Evolutionary conservation across 2,797 vertebrate species (phyloP), one percentile per base, ranked within the genome.

Genomic region (Ctenosaura bakeri): DNA sequence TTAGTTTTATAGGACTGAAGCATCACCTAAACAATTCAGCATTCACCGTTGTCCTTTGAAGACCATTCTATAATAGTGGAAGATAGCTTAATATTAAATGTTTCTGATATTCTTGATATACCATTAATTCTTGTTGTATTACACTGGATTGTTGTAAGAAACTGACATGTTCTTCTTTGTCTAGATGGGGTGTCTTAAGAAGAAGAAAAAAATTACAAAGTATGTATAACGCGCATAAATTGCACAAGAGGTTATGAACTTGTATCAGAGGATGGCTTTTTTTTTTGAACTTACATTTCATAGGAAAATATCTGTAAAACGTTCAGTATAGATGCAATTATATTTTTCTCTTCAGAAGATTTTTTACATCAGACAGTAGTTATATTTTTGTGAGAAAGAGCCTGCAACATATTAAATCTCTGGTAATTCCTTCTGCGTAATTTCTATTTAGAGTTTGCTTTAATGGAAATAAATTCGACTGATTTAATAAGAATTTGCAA

Each of bases 381-480:
- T 69, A 35, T 29, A 22, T 46, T 18, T 71, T 85, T 18, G 12
- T 79, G 76, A 71, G 46, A 35, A 42, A 71, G 18, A 35, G 50
- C 26, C 20, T 66, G 16, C 46, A 73, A 82, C n/a, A 66, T 83
- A 87, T 62, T 26, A 87, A 71, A 71, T 62, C 2, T 62, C 69
- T 89, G 71, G 54, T 32, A 82, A 81, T 14, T 82, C 42, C 2
- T 74, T 82, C 73, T 12, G 26, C 26, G 66, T 56, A 32, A 64
- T 87, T 66, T 90, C 59, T 86, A 80, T 80, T 82, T 42, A 82
- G 84, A 29, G 32, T 82, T 90, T 83, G 52, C 9, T 86, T 86
- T 56, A 87, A 22, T 52, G 50, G 88, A 76, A 87, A 35, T 71
- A n/a, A 85, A 79, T 89, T 81, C 4, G 10, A 62, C 16, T 32